A percentile compares a stretch with the other conserved stretches of the same genome.
These are phyloP conservation scores for Cotesia congregata DNA, from an alignment of 2,888 invertebrate species.

Conservation along the genomic window DNA sequence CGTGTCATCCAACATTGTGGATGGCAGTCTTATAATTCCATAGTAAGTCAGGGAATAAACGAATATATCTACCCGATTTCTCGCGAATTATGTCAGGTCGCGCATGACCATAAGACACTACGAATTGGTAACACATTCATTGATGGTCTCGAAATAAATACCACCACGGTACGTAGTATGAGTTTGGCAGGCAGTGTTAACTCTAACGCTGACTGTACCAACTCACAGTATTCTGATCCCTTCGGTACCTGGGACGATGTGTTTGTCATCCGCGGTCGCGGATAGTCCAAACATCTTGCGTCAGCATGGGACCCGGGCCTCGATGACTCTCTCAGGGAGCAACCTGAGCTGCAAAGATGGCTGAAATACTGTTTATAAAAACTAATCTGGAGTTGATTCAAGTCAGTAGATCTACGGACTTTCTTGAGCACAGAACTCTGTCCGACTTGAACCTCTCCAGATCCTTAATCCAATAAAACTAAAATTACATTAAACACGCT, in stretches of 20 bases:
- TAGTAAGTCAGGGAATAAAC: not conserved
- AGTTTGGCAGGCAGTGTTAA: not conserved
- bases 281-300: no score
- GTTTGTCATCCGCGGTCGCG: no score
- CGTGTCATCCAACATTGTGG: not conserved
- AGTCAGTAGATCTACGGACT: no score
- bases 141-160: not conserved
- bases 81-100: not conserved
- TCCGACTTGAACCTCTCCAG: no score
- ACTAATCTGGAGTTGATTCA: no score
- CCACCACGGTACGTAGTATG: not conserved
- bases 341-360: no score
- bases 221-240: not conserved
- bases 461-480: no score
- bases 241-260: constrained; percentile 9
- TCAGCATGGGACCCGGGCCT: no score
- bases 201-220: constrained; percentile 32
- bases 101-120: not conserved
- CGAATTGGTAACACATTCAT: not conserved
- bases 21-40: not conserved
- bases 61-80: not conserved
- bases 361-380: no score
- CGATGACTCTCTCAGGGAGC: no score
- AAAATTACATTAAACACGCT: no score
- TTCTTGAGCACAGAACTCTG: no score